Evolutionary conservation across 2,888 invertebrate species (phyloP).

Genomic region (Coecobrya sp.): DNA sequence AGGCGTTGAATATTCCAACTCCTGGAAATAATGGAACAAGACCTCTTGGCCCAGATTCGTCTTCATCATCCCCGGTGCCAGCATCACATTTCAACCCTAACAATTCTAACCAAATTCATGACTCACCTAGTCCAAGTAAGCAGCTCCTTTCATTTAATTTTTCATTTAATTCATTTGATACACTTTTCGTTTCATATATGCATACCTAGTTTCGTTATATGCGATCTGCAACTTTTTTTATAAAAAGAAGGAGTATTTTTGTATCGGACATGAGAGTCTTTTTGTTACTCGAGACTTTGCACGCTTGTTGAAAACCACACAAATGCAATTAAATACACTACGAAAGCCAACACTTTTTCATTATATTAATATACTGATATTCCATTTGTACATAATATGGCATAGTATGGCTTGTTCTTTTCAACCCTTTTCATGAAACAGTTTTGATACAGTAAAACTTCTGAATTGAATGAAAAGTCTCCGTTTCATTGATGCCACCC

Average conservation of each 20-base stretch:
- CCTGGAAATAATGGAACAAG: conserved; percentile 78
- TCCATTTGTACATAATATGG: not conserved
- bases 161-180: conserved; percentile 68
- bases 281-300: conserved; percentile 21
- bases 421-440: conserved; percentile 32
- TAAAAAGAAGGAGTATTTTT: not conserved
- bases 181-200: conserved; percentile 50
- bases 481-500: conserved; percentile 18
- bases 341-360: conserved; percentile 22
- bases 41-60: conserved; percentile 79
- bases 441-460: conserved; percentile 32
- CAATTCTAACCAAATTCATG: conserved; percentile 76
- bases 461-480: not conserved
- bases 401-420: not conserved
- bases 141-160: conserved; percentile 17
- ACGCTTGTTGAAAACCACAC: conserved; percentile 49
- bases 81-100: conserved; percentile 84
- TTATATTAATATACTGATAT: not conserved
- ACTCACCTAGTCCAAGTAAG: conserved; percentile 86
- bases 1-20: conserved; percentile 79
- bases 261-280: conserved; percentile 28
- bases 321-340: conserved; percentile 68
- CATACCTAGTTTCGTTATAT: not conserved
- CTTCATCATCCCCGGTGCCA: conserved; percentile 74
- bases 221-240: not conserved